Evolutionary conservation across 2,888 invertebrate genomes (phyloP).

Genomic region (Hoplodrina ambigua): DNA sequence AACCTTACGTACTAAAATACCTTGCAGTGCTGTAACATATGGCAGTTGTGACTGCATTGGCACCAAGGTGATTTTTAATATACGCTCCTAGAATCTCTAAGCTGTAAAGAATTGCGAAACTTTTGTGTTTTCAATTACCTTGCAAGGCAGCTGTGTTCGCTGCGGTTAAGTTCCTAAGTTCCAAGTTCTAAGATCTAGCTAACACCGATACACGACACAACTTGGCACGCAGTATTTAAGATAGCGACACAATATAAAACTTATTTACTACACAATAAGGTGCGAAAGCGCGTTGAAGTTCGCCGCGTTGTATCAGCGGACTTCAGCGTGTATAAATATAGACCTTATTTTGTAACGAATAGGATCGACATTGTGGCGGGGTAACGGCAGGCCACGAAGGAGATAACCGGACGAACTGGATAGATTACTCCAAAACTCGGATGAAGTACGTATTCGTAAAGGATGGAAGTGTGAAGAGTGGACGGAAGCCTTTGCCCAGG

Average conservation of each 20-base stretch:
- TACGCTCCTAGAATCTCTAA: slow-evolving; percentile 43
- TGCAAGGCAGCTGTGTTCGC: slow-evolving; percentile 18
- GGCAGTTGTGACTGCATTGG: slow-evolving; percentile 24
- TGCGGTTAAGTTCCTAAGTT: slow-evolving; percentile 11
- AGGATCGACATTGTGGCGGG: background rate
- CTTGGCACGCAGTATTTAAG: background rate
- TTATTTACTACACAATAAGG: background rate
- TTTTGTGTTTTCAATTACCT: slow-evolving; percentile 44
- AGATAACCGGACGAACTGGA: too few species aligned
- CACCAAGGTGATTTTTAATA: slow-evolving; percentile 61
- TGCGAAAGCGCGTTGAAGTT: background rate
- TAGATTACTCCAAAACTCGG: too few species aligned
- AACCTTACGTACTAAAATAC: slow-evolving; percentile 21
- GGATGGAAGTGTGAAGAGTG: too few species aligned
- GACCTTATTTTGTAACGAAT: background rate
- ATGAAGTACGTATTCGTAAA: too few species aligned
- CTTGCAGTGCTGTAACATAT: slow-evolving; percentile 37
- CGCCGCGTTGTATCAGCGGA: background rate
- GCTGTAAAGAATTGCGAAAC: slow-evolving; percentile 45
- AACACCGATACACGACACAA: background rate
- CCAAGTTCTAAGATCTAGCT: slow-evolving; percentile 5
- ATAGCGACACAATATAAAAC: background rate
- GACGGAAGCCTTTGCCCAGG: too few species aligned
- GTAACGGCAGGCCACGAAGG: too few species aligned
- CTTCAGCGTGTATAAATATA: background rate